phyloP scores from a whole-genome alignment of 2,888 invertebrate species.

The Smittia sp. region DNA sequence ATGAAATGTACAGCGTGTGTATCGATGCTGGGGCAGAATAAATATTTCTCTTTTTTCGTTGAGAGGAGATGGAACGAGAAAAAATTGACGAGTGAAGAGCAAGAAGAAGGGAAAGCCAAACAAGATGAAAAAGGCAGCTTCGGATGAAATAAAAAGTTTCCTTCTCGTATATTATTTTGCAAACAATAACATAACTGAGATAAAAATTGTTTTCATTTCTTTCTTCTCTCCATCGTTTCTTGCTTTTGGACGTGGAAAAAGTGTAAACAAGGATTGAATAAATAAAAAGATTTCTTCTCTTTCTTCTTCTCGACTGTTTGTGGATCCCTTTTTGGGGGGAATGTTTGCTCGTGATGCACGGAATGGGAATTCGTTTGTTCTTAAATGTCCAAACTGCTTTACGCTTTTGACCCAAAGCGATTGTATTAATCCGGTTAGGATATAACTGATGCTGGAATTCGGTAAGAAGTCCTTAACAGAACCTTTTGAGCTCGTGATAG shows the following conservation, averaged over 20 bases:
- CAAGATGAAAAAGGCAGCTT: slow-evolving; percentile 12
- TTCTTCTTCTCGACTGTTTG: slow-evolving; percentile 3
- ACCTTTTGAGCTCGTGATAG: too few species aligned
- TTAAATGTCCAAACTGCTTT: background rate
- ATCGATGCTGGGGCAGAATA: background rate
- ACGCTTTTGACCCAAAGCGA: background rate
- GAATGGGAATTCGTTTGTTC: background rate
- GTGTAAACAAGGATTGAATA: slow-evolving; percentile 32
- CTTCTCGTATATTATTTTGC: slow-evolving; percentile 7
- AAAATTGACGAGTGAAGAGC: background rate
- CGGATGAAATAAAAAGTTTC: slow-evolving; percentile 23
- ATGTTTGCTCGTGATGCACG: slow-evolving; percentile 6
- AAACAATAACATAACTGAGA: slow-evolving; percentile 15
- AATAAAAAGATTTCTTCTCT: slow-evolving; percentile 9
- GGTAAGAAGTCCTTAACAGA: too few species aligned
- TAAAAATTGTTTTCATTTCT: slow-evolving; percentile 9
- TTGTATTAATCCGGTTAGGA: background rate
- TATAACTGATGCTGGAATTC: too few species aligned
- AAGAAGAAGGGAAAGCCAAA: slow-evolving; percentile 27
- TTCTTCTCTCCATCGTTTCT: slow-evolving; percentile 5
- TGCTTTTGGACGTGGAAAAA: slow-evolving; percentile 15
- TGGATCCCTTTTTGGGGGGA: slow-evolving; percentile 2
- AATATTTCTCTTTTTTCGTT: background rate
- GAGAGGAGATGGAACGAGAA: background rate
- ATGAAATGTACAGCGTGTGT: slow-evolving; percentile 8